Conservation (phyloP, 1,140 invertebrate species). For the Lasioglossum albipes region DNA sequence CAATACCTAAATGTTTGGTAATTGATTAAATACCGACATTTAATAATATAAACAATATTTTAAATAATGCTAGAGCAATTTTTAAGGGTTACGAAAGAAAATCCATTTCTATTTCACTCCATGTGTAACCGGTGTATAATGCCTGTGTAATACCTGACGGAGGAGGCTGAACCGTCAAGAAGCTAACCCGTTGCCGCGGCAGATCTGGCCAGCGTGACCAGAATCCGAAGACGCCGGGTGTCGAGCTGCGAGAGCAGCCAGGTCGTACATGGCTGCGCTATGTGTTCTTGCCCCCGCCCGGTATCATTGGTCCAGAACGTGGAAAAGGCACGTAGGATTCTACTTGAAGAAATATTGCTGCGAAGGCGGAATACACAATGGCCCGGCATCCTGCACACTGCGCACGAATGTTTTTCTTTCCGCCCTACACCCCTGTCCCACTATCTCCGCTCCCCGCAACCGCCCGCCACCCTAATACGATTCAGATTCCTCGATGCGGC, state of each 20-base stretch:
- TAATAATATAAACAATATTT: no score
- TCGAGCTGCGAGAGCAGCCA: background rate
- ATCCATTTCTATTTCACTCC: no score
- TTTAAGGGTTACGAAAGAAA: no score
- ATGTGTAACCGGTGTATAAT: conserved; percentile 28
- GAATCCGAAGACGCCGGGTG: conserved; percentile 37
- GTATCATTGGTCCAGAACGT: conserved; percentile 40
- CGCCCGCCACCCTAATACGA: conserved; percentile 25
- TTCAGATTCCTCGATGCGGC: conserved; percentile 23
- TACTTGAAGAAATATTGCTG: conserved; percentile 47
- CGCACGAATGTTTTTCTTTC: conserved; percentile 41
- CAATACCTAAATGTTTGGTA: no score
- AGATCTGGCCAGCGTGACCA: conserved; percentile 51
- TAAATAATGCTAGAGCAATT: no score
- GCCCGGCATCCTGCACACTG: conserved; percentile 21
- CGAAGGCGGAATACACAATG: conserved; percentile 36
- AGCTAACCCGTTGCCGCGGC: conserved; percentile 26
- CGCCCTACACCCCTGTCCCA: background rate
- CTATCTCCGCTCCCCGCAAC: background rate
- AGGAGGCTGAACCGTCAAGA: conserved; percentile 7
- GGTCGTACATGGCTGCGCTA: background rate
- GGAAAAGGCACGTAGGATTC: conserved; percentile 35
- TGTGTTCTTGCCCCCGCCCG: conserved; percentile 3
- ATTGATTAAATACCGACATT: no score
- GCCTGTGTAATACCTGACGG: conserved; percentile 36